These are phyloP conservation scores for Amblyornis subalaris DNA, from an alignment of 2,113 vertebrate species.

Conservation along the genomic window DNA sequence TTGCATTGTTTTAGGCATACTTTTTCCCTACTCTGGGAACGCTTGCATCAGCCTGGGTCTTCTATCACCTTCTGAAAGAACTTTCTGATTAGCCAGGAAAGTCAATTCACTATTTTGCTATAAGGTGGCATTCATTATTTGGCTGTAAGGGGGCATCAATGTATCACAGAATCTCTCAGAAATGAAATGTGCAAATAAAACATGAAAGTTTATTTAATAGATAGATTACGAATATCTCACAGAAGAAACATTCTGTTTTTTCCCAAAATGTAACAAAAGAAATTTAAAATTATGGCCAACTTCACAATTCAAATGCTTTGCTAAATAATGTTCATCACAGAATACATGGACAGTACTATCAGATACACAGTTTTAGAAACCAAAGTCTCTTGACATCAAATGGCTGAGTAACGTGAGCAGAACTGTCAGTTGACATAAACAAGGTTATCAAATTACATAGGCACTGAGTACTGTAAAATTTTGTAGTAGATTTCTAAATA, in stretches of 20 bases:
- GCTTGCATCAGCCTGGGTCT: neutral
- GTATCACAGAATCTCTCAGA: neutral
- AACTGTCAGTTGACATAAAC: slow-evolving; percentile 46
- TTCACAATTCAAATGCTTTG: neutral
- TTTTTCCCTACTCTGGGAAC: neutral
- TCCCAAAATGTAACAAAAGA: neutral
- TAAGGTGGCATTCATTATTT: neutral
- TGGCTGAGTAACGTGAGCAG: slow-evolving; percentile 13
- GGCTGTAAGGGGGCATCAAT: neutral
- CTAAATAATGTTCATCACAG: neutral
- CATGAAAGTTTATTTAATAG: neutral
- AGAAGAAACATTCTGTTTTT: neutral
- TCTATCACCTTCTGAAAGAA: neutral
- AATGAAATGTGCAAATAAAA: neutral
- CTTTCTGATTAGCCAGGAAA: neutral
- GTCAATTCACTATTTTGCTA: neutral
- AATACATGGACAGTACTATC: neutral
- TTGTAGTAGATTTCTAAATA: slow-evolving; percentile 43
- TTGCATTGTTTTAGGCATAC: neutral
- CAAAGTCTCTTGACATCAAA: slow-evolving; percentile 28
- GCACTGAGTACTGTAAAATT: slow-evolving; percentile 27
- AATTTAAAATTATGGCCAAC: neutral
- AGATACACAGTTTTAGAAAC: neutral
- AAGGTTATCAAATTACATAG: slow-evolving; percentile 45
- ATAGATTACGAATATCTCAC: neutral